phyloP scores from a whole-genome alignment of 2,797 vertebrate genomes.

The Echeneis naucrates region DNA sequence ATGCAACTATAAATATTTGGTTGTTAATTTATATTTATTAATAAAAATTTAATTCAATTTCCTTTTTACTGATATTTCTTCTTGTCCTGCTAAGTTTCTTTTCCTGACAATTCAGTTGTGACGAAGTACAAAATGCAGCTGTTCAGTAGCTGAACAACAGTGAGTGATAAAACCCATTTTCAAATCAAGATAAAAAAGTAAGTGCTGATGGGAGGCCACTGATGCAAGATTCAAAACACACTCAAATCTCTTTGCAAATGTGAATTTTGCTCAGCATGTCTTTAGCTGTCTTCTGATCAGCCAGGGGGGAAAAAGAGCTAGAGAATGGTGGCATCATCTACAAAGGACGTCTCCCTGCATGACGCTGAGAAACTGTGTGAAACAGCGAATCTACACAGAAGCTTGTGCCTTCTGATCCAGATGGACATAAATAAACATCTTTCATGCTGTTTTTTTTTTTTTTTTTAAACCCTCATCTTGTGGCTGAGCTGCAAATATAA shows the following conservation, averaged over 20 bases:
- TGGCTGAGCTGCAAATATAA: neutral
- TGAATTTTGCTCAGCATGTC: neutral
- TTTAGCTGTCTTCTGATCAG: neutral
- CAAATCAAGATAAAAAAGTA: neutral
- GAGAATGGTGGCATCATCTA: neutral
- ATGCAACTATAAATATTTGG: too few relatives aligned
- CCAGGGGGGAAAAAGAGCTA: too few relatives aligned
- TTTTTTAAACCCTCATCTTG: too few relatives aligned
- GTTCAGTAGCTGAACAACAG: constrained; percentile 46
- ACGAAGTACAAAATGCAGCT: constrained; percentile 49
- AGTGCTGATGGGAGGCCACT: neutral
- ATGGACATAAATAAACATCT: neutral
- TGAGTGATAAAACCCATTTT: constrained; percentile 31
- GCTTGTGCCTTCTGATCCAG: neutral
- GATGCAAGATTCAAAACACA: neutral
- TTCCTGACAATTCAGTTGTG: constrained; percentile 3
- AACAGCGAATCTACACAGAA: neutral
- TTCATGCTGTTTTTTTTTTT: neutral
- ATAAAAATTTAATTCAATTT: too few relatives aligned
- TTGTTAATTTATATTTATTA: too few relatives aligned
- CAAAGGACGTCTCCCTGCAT: neutral
- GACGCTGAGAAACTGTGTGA: neutral
- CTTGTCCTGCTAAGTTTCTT: constrained; percentile 19
- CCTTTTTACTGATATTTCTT: neutral
- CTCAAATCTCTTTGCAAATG: neutral